Evolutionary conservation across 2,797 vertebrate genomes (phyloP), one percentile per base, ranked within the genome.

Genomic region (Melanotaenia nigrans): DNA sequence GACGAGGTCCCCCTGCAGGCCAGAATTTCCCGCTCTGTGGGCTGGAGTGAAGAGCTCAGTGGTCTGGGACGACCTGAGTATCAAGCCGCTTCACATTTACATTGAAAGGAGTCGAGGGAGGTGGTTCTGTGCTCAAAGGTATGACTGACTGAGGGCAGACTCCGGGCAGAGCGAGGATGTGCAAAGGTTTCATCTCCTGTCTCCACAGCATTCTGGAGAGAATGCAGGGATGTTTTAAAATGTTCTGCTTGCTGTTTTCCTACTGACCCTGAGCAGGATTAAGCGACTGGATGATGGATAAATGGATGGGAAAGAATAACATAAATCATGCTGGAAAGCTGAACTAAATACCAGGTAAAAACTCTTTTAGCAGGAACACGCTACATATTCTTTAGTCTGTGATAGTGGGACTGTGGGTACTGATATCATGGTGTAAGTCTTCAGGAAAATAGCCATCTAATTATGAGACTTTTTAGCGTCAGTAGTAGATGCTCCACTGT

Each of bases 31-130:
- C 14, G 22, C 67, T 65, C 69, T 53, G 40, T 54, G 55, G 47
- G 76, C 66, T 18, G 33, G 42, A 67, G 56, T 64, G 59, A 59
- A 73, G 22, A 61, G 71, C 67, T 75, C 49, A 58, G 33, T 49
- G 45, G 35, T 79, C 65, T 55, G 70, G 36, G 61, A 71, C 51
- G 61, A 60, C 56, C 56, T 58, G 35, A 3, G 68, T 25, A 68
- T 76, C n/a, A 56, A 55, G 32, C 45, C 8, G 9, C 36, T 47
- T 59, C 42, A 33, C 51, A 45, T 72, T 72, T 45, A 22, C 38
- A 63, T 25, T n/a, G 54, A 75, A 49, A 54, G 10, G 35, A 65
- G 68, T 14, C 9, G 3, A 61, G 33, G 49, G 60, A 66, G 65
- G 40, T 47, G 65, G 16, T 36, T 32, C 30, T 32, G 30, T 32